A percentile compares a stretch with the other conserved stretches of the same genome.
Evolutionary conservation across 2,888 invertebrate species (phyloP).

Genomic region (Beris chalybata): DNA sequence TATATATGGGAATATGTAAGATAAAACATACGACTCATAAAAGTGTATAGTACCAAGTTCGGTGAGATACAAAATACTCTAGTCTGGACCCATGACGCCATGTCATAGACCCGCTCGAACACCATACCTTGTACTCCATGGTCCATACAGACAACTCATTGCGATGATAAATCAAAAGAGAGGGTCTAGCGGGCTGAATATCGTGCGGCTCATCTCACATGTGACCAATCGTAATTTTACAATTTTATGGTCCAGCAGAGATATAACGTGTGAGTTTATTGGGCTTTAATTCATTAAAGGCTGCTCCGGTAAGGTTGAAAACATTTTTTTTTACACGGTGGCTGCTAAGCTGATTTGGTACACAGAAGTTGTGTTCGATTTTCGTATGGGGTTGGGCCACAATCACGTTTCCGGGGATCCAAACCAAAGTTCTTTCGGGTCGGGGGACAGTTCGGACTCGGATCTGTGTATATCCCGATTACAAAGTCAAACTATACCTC

Average conservation of each 20-base stretch:
- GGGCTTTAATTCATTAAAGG: conserved; percentile 38
- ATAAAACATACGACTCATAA: too few species aligned
- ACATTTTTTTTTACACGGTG: neutral
- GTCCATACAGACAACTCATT: conserved; percentile 30
- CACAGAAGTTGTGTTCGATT: conserved; percentile 23
- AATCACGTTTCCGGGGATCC: too few species aligned
- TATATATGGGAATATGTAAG: too few species aligned
- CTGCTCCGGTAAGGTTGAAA: conserved; percentile 25
- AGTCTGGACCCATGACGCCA: conserved; percentile 23
- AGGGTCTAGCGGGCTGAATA: conserved; percentile 7
- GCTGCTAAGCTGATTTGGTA: conserved; percentile 24
- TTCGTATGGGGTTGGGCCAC: neutral
- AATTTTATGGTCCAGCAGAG: conserved; percentile 37
- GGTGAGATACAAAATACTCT: neutral
- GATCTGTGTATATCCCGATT: too few species aligned
- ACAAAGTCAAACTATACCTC: too few species aligned
- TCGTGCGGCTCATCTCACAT: conserved; percentile 29
- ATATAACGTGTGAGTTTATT: conserved; percentile 39
- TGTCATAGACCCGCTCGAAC: conserved; percentile 5
- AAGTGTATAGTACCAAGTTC: too few species aligned
- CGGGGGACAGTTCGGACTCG: too few species aligned
- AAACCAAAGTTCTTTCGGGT: too few species aligned
- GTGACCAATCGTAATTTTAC: conserved; percentile 39
- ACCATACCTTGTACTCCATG: conserved; percentile 2
- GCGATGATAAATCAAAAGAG: conserved; percentile 30